These are phyloP conservation scores for Corydoras maculifer DNA, from an alignment of 2,113 vertebrate species.

Conservation along the genomic window DNA sequence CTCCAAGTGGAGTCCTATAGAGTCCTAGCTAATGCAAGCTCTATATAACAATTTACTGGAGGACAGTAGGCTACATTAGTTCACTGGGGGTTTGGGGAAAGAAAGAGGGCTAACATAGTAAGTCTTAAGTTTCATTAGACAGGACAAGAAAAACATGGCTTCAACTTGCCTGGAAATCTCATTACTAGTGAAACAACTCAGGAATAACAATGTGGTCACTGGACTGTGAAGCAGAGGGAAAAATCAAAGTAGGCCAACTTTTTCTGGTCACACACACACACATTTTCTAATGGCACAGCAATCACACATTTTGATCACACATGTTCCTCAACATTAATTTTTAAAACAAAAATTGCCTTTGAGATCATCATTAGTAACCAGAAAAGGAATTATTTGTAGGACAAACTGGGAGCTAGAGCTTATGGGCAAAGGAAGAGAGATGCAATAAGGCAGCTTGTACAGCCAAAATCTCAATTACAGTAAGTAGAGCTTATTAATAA, in stretches of 20 bases:
- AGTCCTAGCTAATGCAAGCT: conserved; percentile 6
- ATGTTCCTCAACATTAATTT: conserved; percentile 42
- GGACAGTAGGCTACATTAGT: conserved; percentile 16
- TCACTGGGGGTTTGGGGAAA: conserved; percentile 15
- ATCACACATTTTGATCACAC: conserved; percentile 37
- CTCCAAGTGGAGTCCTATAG: not conserved
- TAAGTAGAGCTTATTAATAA: not conserved
- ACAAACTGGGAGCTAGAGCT: conserved; percentile 34
- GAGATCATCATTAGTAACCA: conserved; percentile 35
- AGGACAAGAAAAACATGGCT: conserved; percentile 45
- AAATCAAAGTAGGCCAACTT: conserved; percentile 35
- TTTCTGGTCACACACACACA: conserved; percentile 21
- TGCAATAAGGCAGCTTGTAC: conserved; percentile 2
- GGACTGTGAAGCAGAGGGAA: conserved; percentile 44
- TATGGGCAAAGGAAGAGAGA: conserved; percentile 9
- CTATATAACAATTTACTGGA: conserved; percentile 18
- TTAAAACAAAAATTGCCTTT: conserved; percentile 37
- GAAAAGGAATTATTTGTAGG: conserved; percentile 39
- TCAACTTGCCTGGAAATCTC: conserved; percentile 50
- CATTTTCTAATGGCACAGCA: conserved; percentile 28
- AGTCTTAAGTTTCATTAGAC: conserved; percentile 47
- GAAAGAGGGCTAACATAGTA: conserved; percentile 18
- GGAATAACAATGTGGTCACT: conserved; percentile 48
- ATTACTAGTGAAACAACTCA: conserved; percentile 48
- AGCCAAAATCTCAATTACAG: conserved; percentile 6